Conservation (phyloP, 2,888 invertebrate genomes). For the Leucophenga montana region DNA sequence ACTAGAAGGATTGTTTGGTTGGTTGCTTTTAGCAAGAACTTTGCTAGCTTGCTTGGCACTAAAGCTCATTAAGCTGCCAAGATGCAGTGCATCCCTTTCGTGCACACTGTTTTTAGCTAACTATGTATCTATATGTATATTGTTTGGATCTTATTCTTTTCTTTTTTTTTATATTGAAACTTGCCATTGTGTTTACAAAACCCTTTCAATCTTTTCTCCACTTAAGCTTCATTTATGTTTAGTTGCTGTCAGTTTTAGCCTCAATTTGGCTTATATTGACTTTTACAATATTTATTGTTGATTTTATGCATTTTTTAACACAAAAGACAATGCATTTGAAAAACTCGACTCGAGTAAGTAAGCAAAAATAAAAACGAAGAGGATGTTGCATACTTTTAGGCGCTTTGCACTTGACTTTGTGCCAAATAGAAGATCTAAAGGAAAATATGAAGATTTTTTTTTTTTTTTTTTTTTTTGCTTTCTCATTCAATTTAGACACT, state of each 20-base stretch:
- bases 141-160: slow-evolving; percentile 12
- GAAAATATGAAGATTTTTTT: too few species aligned
- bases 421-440: too few species aligned
- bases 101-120: neutral
- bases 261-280: slow-evolving; percentile 26
- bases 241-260: slow-evolving; percentile 24
- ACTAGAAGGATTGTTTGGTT: slow-evolving; percentile 36
- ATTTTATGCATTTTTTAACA: neutral
- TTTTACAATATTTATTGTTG: slow-evolving; percentile 21
- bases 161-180: neutral
- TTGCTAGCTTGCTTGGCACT: slow-evolving; percentile 31
- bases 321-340: too few species aligned
- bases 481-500: too few species aligned
- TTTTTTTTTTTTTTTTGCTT: too few species aligned
- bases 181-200: slow-evolving; percentile 14
- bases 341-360: too few species aligned
- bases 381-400: slow-evolving; percentile 11
- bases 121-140: slow-evolving; percentile 6
- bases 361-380: neutral
- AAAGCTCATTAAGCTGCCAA: slow-evolving; percentile 58
- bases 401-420: neutral
- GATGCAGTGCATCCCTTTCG: slow-evolving; percentile 31
- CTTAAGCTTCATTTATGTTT: slow-evolving; percentile 10
- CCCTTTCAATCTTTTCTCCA: neutral
- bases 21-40: slow-evolving; percentile 20